Evolutionary conservation across 2,113 vertebrate species (phyloP), one percentile per base, ranked within the genome.

Genomic region (Ciconia maguari): DNA sequence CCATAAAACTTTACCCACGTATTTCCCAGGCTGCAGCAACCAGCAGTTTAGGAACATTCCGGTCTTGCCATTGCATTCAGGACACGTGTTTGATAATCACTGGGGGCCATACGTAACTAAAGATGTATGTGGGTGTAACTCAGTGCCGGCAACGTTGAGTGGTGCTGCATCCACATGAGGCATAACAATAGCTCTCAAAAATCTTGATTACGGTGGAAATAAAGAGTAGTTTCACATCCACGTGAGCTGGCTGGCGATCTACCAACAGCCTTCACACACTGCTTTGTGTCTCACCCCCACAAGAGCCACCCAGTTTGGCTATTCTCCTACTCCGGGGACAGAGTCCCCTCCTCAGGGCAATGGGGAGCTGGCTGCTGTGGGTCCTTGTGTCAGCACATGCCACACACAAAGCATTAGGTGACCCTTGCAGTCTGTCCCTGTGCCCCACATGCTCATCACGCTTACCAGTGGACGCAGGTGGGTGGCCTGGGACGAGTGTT

Each of bases 141-240:
- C 41, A 7, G 44, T 20, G 41, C 41, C 90, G 94, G 70, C 78
- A 90, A 16, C 0, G 1, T 16, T 10, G 57, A 87, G 27, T 15
- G 7, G n/a, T 51, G 80, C 64, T 95, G 72, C 52, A 66, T 64
- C 60, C 0, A 0, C 29, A 10, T 4, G 8, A 87, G 22, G 42
- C 29, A 11, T 42, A 64, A 54, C 55, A 41, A 32, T 3, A 83
- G 17, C n/a, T 78, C 83, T 78, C 77, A 68, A 81, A 96, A 84
- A 58, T 87, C 72, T 48, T 54, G 29, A 75, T 81, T 84, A 16
- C 38, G 26, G 29, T 55, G 80, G 76, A 94, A 92, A 95, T 77
- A 83, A 83, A 54, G 54, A 62, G 34, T 58, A 54, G 55, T 78
- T 94, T 84, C 60, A 58, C 25, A 54, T 62, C 60, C 32, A 13